phyloP scores from a whole-genome alignment of 1,140 invertebrate species.

The Asbolus verrucosus region DNA sequence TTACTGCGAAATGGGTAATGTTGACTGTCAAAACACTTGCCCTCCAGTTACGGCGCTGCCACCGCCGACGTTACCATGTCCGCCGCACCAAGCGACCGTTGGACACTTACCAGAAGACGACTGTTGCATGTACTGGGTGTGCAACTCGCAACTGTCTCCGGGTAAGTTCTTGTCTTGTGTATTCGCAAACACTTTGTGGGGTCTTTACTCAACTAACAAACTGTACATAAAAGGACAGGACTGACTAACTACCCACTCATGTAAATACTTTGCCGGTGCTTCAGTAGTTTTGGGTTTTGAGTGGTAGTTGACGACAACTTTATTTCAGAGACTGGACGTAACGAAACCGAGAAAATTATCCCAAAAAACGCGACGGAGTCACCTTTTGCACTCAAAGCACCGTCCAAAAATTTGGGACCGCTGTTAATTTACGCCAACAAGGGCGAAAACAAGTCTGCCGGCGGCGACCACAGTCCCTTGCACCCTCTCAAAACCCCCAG shows the following conservation, averaged over 20 bases:
- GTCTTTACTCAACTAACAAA: conserved; percentile 15
- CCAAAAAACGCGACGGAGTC: conserved; percentile 33
- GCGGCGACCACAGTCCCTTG: too few relatives aligned
- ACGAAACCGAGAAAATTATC: conserved; percentile 47
- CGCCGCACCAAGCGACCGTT: conserved; percentile 73
- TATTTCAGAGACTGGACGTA: conserved; percentile 51
- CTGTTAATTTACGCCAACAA: conserved; percentile 59
- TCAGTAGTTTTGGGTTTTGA: conserved; percentile 16
- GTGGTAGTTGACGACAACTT: conserved; percentile 50
- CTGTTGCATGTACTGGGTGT: conserved; percentile 83
- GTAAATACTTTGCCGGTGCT: conserved; percentile 37
- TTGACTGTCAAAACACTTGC: conserved; percentile 85
- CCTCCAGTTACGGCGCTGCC: conserved; percentile 79
- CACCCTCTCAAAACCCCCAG: conserved; percentile 43
- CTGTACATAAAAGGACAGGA: conserved; percentile 39
- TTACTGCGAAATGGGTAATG: conserved; percentile 86
- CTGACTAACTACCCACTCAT: conserved; percentile 38
- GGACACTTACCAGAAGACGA: conserved; percentile 80
- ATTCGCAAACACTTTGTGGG: conserved; percentile 43
- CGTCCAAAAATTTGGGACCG: conserved; percentile 61
- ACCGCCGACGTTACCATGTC: conserved; percentile 79
- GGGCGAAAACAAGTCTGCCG: conserved; percentile 22
- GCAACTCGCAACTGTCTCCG: too few relatives aligned
- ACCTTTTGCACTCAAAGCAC: conserved; percentile 51
- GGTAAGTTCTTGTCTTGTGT: too few relatives aligned